phyloP scores from a whole-genome alignment of 2,888 invertebrate genomes.

The Alsophila aescularia region DNA sequence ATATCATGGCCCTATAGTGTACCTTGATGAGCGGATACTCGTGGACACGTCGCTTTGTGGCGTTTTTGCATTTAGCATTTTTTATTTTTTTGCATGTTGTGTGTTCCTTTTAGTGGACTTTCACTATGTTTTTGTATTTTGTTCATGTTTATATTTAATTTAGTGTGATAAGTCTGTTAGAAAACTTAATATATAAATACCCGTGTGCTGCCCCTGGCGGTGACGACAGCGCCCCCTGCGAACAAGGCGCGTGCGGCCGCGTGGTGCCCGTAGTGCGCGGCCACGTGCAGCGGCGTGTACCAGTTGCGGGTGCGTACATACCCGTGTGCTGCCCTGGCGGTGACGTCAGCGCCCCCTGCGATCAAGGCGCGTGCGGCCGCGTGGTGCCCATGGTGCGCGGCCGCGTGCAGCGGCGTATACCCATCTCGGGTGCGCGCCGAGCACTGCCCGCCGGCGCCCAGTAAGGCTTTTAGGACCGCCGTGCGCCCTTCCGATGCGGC shows the following conservation, averaged over 20 bases:
- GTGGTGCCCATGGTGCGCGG: slow-evolving; percentile 98
- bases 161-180: too few species aligned
- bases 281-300: slow-evolving; percentile 97
- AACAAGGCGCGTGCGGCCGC: slow-evolving; percentile 95
- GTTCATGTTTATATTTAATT: too few species aligned
- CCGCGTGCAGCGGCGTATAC: slow-evolving; percentile 97
- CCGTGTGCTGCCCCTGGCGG: slow-evolving; percentile 90
- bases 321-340: slow-evolving; percentile 90
- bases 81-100: too few species aligned
- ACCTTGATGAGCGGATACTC: too few species aligned
- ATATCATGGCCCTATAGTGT: too few species aligned
- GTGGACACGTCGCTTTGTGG: too few species aligned
- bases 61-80: too few species aligned
- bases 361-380: slow-evolving; percentile 95
- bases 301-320: slow-evolving; percentile 89
- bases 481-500: slow-evolving; percentile 98
- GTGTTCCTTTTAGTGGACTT: too few species aligned
- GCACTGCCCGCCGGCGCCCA: slow-evolving; percentile 90
- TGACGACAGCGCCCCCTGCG: slow-evolving; percentile 94
- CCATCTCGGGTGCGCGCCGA: slow-evolving; percentile 92
- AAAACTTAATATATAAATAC: too few species aligned
- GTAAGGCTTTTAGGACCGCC: slow-evolving; percentile 91
- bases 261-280: slow-evolving; percentile 98
- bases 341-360: slow-evolving; percentile 94
- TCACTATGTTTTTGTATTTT: too few species aligned